phyloP scores from a whole-genome alignment of 2,797 vertebrate genomes.

The Podargus strigoides region DNA sequence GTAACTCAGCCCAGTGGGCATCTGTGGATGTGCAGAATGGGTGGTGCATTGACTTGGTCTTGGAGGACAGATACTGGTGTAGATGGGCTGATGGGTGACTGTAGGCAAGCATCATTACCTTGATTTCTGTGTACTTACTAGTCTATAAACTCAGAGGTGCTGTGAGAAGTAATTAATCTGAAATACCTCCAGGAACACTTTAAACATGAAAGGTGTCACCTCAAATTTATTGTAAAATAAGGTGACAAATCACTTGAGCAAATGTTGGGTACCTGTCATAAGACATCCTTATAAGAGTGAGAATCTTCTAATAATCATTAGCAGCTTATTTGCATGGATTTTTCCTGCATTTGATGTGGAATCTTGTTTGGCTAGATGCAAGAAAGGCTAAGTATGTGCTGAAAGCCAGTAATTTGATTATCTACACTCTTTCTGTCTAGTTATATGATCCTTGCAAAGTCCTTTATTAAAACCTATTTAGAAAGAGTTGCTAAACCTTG shows the following conservation, averaged over 20 bases:
- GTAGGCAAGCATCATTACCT: not conserved
- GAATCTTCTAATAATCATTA: slow-evolving; percentile 54
- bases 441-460: slow-evolving; percentile 39
- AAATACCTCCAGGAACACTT: not conserved
- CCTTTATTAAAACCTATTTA: slow-evolving; percentile 53
- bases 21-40: not conserved
- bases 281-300: slow-evolving; percentile 2
- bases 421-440: slow-evolving; percentile 50
- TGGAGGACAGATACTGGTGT: not conserved
- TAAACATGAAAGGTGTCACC: not conserved
- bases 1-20: not conserved
- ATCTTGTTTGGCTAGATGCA: slow-evolving; percentile 47
- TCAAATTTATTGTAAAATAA: slow-evolving; percentile 20
- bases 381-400: slow-evolving; percentile 43
- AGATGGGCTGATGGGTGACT: not conserved
- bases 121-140: not conserved
- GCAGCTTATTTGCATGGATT: slow-evolving; percentile 47
- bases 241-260: slow-evolving; percentile 28
- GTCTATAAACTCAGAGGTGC: not conserved
- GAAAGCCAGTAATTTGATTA: slow-evolving; percentile 65
- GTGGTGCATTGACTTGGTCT: not conserved
- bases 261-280: slow-evolving; percentile 27
- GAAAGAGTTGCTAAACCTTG: slow-evolving; percentile 43
- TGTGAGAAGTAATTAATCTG: not conserved
- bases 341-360: slow-evolving; percentile 56